phyloP scores from a whole-genome alignment of 2,797 vertebrate species.

The Falco berigora region DNA sequence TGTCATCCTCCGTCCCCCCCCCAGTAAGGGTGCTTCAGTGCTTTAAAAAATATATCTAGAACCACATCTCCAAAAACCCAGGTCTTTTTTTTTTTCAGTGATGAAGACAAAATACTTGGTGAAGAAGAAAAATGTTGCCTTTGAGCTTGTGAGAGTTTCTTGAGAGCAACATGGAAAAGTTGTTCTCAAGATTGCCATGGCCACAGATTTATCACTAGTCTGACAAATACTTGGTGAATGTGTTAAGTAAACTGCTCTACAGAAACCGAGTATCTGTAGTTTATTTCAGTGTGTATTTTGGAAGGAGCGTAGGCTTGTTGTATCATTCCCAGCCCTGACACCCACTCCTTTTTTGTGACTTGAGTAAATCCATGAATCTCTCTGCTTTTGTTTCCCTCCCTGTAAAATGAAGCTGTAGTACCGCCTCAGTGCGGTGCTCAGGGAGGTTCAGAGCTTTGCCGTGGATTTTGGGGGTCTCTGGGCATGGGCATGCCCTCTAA shows the following conservation, averaged over 20 bases:
- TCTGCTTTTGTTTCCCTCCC: background rate
- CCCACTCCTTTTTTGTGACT: background rate
- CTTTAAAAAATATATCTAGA: background rate
- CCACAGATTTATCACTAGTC: background rate
- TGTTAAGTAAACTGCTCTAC: background rate
- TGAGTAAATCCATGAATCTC: background rate
- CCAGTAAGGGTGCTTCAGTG: background rate
- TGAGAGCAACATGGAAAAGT: background rate
- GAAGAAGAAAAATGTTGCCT: background rate
- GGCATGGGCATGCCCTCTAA: background rate
- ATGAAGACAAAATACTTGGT: background rate
- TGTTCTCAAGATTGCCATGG: background rate
- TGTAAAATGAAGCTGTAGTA: background rate
- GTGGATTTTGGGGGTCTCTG: background rate
- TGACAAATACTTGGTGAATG: background rate
- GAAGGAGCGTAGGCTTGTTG: background rate
- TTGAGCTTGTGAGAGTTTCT: background rate
- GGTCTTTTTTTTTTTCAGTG: background rate
- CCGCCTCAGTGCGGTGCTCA: background rate
- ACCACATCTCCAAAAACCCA: background rate
- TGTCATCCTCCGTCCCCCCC: background rate
- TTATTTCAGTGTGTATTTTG: background rate
- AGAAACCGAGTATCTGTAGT: background rate
- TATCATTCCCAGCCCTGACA: background rate
- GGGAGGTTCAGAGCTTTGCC: background rate